Evolutionary conservation across 2,797 vertebrate species (phyloP).

Genomic region (Tiaroga cobitis): DNA sequence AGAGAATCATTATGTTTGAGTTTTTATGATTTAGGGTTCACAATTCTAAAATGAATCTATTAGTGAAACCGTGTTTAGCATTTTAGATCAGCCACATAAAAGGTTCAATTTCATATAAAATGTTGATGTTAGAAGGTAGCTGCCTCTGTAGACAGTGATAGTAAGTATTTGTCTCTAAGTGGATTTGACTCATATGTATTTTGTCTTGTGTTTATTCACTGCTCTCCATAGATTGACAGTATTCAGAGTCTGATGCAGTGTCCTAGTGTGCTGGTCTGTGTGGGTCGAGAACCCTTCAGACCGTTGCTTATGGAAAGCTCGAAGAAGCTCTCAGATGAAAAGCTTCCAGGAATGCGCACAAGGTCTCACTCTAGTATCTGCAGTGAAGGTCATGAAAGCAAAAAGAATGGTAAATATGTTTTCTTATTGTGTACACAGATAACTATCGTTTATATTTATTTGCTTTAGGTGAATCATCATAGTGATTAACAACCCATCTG

Average conservation of each 20-base stretch:
- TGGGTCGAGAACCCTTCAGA: conserved; percentile 87
- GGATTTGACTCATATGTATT: not conserved
- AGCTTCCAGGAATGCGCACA: conserved; percentile 75
- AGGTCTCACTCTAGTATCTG: conserved; percentile 66
- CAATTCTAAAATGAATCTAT: not conserved
- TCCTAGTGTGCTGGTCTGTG: conserved; percentile 85
- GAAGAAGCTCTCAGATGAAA: conserved; percentile 76
- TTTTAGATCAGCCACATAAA: not conserved
- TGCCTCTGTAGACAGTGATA: not conserved
- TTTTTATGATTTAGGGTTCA: not conserved
- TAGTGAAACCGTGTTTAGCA: not conserved
- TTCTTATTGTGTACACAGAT: not conserved
- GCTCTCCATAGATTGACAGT: conserved; percentile 82
- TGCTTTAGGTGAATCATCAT: conserved; percentile 17
- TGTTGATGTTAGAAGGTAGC: not conserved
- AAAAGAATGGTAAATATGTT: conserved; percentile 60
- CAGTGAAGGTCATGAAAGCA: conserved; percentile 77
- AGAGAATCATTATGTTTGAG: not conserved
- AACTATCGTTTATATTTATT: conserved; percentile 1
- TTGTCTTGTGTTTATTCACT: conserved; percentile 17
- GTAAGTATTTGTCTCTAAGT: not conserved
- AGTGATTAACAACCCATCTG: conserved; percentile 4
- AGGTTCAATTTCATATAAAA: not conserved
- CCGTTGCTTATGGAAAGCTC: conserved; percentile 75
- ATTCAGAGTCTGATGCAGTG: conserved; percentile 84